Evolutionary conservation across 2,113 vertebrate genomes (phyloP), one percentile per base, ranked within the genome.

Genomic region (Hydrochoerus hydrochaeris): DNA sequence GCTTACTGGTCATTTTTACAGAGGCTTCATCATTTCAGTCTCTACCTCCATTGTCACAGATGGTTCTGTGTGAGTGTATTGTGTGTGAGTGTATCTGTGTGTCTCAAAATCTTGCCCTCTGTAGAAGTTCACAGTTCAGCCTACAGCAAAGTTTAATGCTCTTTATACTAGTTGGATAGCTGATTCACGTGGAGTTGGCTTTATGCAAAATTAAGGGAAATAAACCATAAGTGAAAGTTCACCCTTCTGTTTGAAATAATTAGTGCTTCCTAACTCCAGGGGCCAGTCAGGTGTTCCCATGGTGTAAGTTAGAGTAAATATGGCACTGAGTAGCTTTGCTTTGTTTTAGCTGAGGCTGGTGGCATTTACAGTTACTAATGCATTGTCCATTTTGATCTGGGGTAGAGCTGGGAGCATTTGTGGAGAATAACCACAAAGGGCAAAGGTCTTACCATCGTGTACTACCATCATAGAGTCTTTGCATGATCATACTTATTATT

Each of bases 41-140:
- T 81, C 65, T 91, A 58, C 57, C 65, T 85, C 52, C 26, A 4
- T 71, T 30, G 30, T 94, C 11, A 24, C 63, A n/a, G 65, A 83
- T 63, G n/a, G 9, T 84, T 75, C 20, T 80, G 3, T 86, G 22
- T 90, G 52, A 16, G 63, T 85, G 7, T 87, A 24, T 84, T n/a
- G n/a, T n/a, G 6, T 32, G 22, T 90, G 52, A 16, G 63, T 85
- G 7, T 87, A 24, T 84, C 28, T 73, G 14, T 83, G 44, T 67
- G 4, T 81, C 58, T 92, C 81, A 44, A 60, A 58, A 41, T 80
- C 52, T 96, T n/a, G 5, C 57, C 85, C 3, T 75, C 41, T 67
- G 92, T 92, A 20, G 73, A 92, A 94, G 81, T 24, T 38, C 13
- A 85, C 22, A 46, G 4, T 88, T 96, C 7, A 91, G 54, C 69